These are phyloP conservation scores for Pontoporia blainvillei DNA, from an alignment of 2,113 vertebrate species.

Conservation along the genomic window DNA sequence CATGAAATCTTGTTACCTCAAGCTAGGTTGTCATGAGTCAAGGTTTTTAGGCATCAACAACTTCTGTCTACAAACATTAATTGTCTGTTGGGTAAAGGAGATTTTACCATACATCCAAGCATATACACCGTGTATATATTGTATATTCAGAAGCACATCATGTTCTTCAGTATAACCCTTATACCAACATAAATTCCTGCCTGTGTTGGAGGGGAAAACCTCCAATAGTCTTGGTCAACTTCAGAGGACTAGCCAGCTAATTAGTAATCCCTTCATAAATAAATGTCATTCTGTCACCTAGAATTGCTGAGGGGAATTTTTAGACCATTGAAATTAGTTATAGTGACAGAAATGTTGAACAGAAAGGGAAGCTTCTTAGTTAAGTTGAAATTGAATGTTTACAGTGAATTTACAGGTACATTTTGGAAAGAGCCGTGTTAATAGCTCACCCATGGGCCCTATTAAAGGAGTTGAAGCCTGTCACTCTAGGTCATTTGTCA, in stretches of 20 bases:
- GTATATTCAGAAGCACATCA: neutral
- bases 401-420: neutral
- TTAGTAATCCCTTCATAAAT: neutral
- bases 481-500: neutral
- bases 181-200: neutral
- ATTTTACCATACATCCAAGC: neutral
- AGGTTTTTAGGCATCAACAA: neutral
- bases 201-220: neutral
- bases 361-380: neutral
- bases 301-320: constrained; percentile 41
- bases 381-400: neutral
- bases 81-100: neutral
- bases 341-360: neutral
- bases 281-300: constrained; percentile 32
- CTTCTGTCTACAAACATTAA: neutral
- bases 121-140: neutral
- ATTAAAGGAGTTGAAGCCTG: neutral
- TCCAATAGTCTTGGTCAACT: neutral
- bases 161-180: neutral
- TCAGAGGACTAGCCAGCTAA: neutral
- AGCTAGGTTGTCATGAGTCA: neutral
- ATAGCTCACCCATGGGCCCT: neutral
- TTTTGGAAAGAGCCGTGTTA: neutral
- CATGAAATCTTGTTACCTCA: neutral
- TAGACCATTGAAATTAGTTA: constrained; percentile 16